phyloP scores from a whole-genome alignment of 2,113 vertebrate genomes.

The Benthochromis sp. region DNA sequence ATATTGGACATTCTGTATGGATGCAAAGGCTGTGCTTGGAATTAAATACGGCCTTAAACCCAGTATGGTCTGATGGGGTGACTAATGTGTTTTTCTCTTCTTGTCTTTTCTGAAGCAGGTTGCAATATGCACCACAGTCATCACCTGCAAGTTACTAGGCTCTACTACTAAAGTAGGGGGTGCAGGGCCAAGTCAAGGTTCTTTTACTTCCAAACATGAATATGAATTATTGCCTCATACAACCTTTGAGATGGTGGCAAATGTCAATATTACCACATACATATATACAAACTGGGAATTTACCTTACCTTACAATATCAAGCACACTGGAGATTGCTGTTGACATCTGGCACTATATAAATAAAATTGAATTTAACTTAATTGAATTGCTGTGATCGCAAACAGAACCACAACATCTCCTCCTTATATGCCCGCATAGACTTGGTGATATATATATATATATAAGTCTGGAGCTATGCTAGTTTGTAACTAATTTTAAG shows the following conservation, averaged over 20 bases:
- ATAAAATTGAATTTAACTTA: not conserved
- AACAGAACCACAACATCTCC: not conserved
- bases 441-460: not conserved
- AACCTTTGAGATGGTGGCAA: not conserved
- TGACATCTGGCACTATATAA: not conserved
- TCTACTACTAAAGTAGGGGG: not conserved
- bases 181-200: not conserved
- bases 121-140: not conserved
- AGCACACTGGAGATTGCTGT: not conserved
- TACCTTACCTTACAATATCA: not conserved
- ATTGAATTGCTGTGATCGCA: not conserved
- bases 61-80: not conserved
- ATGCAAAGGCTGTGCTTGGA: not conserved
- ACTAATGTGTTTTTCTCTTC: not conserved
- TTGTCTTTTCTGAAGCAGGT: not conserved
- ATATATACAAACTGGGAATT: not conserved
- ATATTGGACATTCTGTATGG: not conserved
- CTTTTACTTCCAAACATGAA: not conserved
- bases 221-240: not conserved
- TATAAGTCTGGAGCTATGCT: not conserved
- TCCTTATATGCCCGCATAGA: not conserved
- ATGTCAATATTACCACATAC: not conserved
- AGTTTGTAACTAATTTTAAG: not conserved
- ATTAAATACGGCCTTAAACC: not conserved
- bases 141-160: not conserved